phyloP scores from a whole-genome alignment of 2,113 vertebrate species.

The Callipepla californica region DNA sequence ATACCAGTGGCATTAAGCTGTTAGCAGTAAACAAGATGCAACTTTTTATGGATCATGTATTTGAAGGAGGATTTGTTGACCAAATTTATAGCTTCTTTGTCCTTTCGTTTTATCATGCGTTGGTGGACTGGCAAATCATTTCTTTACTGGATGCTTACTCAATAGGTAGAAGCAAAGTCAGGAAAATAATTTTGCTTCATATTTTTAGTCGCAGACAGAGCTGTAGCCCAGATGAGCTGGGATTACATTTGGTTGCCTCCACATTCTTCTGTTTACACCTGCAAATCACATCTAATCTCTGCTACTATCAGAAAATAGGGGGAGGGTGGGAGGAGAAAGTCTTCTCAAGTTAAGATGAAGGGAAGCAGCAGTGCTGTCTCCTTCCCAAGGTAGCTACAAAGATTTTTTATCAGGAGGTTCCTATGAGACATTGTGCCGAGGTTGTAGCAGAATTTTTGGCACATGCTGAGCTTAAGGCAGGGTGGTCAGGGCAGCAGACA shows the following conservation, averaged over 20 bases:
- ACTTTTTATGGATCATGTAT: not conserved
- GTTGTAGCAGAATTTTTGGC: constrained; percentile 57
- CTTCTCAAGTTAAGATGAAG: not conserved
- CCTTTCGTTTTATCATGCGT: not conserved
- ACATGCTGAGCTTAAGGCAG: constrained; percentile 28
- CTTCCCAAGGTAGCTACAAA: not conserved
- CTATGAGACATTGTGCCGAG: constrained; percentile 33
- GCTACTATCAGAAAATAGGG: not conserved
- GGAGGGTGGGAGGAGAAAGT: accelerated
- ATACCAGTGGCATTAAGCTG: not conserved
- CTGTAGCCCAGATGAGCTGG: not conserved
- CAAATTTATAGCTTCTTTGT: not conserved
- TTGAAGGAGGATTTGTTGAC: constrained; percentile 17
- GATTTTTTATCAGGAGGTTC: constrained; percentile 52
- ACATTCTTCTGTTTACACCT: not conserved
- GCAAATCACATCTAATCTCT: not conserved
- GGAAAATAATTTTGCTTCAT: not conserved
- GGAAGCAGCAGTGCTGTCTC: not conserved
- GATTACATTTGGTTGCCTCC: not conserved
- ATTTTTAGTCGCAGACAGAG: not conserved
- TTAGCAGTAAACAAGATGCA: not conserved
- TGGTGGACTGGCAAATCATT: not conserved
- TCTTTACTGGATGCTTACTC: not conserved
- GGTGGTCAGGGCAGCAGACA: constrained; percentile 54
- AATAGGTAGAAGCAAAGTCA: not conserved